phyloP scores from a whole-genome alignment of 1,140 invertebrate genomes.

The Venturia canescens region DNA sequence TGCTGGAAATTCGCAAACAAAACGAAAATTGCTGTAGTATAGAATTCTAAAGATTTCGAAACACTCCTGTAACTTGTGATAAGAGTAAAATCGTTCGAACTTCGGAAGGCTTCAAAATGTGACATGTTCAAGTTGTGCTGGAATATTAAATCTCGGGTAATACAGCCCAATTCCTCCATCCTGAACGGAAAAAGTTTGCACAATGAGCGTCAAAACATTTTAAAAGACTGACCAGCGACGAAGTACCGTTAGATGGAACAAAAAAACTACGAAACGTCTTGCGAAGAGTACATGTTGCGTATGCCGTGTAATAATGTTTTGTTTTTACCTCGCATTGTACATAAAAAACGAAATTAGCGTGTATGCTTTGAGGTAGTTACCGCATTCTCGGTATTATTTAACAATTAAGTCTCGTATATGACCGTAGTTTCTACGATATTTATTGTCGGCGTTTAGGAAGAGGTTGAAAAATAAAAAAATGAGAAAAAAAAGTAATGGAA shows the following conservation, averaged over 20 bases:
- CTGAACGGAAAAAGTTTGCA: too few relatives aligned
- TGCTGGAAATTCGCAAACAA: too few relatives aligned
- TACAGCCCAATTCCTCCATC: too few relatives aligned
- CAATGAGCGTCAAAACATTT: neutral
- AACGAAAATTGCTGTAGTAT: too few relatives aligned
- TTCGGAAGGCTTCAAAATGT: too few relatives aligned
- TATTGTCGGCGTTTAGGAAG: neutral
- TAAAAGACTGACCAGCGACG: constrained; percentile 33
- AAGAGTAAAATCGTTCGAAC: too few relatives aligned
- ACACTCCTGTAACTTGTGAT: too few relatives aligned
- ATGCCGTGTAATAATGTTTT: constrained; percentile 16
- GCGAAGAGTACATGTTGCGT: neutral
- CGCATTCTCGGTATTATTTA: constrained; percentile 20
- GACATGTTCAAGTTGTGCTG: too few relatives aligned
- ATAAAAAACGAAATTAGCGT: neutral
- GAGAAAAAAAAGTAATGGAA: neutral
- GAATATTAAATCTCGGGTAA: too few relatives aligned
- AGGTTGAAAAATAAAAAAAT: too few relatives aligned
- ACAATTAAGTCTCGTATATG: neutral
- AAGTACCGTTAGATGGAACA: constrained; percentile 4
- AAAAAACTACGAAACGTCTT: neutral
- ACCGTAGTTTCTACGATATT: constrained; percentile 26
- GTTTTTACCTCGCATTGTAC: constrained; percentile 25
- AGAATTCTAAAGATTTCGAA: too few relatives aligned
- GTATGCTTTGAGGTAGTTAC: neutral